phyloP scores from a whole-genome alignment of 2,888 invertebrate species.

The Cerastis leucographa region DNA sequence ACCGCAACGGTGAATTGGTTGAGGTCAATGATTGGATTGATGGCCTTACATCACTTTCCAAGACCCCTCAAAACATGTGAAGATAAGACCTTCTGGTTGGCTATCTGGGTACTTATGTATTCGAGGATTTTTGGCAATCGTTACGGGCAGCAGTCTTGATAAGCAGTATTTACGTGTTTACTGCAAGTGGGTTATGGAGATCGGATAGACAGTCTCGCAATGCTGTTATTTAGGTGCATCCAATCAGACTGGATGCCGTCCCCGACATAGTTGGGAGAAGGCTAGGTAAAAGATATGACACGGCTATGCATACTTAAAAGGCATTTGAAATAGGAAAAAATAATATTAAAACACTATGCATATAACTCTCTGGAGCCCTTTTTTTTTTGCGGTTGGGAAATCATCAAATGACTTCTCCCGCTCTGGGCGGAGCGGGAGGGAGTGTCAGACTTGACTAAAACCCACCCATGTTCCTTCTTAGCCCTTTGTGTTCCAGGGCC shows the following conservation, averaged over 20 bases:
- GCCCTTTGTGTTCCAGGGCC: too few relatives aligned
- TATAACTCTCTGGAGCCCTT: not conserved
- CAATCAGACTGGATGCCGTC: not conserved
- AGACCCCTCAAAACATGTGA: not conserved
- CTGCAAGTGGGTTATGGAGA: not conserved
- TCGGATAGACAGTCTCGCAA: not conserved
- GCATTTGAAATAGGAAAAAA: not conserved
- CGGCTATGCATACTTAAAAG: not conserved
- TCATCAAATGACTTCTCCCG: too few relatives aligned
- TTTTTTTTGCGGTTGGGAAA: too few relatives aligned
- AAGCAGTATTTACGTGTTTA: not conserved
- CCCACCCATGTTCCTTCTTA: too few relatives aligned
- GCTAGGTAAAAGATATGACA: not conserved
- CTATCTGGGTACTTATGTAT: not conserved
- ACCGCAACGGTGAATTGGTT: rapidly evolving
- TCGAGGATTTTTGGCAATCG: not conserved
- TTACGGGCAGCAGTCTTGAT: not conserved
- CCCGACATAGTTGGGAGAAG: not conserved
- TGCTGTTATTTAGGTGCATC: not conserved
- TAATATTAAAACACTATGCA: not conserved
- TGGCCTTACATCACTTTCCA: not conserved
- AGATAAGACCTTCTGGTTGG: not conserved
- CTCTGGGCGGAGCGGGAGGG: too few relatives aligned
- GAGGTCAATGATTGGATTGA: not conserved
- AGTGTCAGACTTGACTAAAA: too few relatives aligned